Evolutionary conservation across 2,797 vertebrate genomes (phyloP).

Genomic region (Emys orbicularis): DNA sequence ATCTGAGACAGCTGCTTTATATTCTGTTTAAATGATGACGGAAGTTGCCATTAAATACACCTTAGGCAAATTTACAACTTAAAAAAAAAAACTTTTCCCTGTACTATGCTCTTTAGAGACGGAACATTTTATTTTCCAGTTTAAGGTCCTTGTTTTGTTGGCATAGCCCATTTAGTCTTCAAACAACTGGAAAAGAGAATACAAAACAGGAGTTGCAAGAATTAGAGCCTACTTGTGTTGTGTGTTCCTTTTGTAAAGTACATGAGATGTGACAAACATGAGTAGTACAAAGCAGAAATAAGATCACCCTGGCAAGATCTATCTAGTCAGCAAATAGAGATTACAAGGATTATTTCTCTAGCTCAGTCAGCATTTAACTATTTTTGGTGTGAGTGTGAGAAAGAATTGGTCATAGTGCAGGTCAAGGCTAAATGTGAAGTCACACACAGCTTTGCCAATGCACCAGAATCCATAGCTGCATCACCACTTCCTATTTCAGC

Average conservation of each 20-base stretch:
- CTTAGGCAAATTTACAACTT: not conserved
- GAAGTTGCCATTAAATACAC: not conserved
- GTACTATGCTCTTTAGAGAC: not conserved
- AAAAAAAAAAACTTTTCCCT: not conserved
- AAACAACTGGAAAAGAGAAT: not conserved
- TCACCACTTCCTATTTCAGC: not conserved
- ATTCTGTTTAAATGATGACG: not conserved
- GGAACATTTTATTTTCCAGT: not conserved
- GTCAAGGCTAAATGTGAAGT: not conserved
- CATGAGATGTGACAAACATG: not conserved
- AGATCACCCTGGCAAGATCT: not conserved
- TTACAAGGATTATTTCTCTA: not conserved
- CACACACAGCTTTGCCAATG: not conserved
- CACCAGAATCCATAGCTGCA: not conserved
- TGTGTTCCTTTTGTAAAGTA: not conserved
- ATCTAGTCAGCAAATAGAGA: not conserved
- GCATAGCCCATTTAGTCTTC: not conserved
- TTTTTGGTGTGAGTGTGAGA: not conserved
- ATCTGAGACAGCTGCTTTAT: not conserved
- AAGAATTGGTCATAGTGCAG: not conserved
- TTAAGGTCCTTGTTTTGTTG: not conserved
- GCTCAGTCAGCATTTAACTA: not conserved
- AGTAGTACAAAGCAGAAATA: not conserved
- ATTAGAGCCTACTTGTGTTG: not conserved
- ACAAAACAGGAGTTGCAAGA: not conserved